phyloP scores from a whole-genome alignment of 1,140 invertebrate species.

The Gonioctena quinquepunctata region DNA sequence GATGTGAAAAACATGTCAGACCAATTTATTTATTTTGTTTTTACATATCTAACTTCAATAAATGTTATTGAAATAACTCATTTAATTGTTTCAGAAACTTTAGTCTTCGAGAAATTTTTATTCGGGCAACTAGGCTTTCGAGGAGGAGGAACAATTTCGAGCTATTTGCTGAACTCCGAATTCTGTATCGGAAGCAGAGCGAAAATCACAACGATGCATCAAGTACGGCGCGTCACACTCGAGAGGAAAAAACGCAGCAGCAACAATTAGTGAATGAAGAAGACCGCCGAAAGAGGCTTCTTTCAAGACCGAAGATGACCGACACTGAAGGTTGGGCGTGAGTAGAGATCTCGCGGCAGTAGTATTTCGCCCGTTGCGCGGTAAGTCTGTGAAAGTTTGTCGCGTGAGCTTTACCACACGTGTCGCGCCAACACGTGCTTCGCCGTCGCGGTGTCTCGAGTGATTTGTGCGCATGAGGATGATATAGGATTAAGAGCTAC shows the following conservation, averaged over 20 bases:
- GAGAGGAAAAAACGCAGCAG: conserved; percentile 16
- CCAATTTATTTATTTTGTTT: too few relatives aligned
- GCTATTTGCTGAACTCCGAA: too few relatives aligned
- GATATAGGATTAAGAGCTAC: conserved; percentile 27
- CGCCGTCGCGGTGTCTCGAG: conserved; percentile 18
- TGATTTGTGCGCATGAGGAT: conserved; percentile 35
- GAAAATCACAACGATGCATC: too few relatives aligned
- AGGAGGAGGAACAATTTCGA: too few relatives aligned
- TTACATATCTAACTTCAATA: too few relatives aligned
- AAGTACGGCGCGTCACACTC: not conserved
- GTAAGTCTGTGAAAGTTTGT: conserved; percentile 38
- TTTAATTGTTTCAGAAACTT: too few relatives aligned
- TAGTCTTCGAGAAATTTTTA: too few relatives aligned
- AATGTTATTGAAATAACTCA: too few relatives aligned
- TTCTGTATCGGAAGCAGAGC: too few relatives aligned
- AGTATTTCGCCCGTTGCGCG: conserved; percentile 41
- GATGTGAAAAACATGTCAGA: too few relatives aligned
- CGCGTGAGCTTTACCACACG: conserved; percentile 34
- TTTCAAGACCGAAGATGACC: conserved; percentile 51
- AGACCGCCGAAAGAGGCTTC: conserved; percentile 42
- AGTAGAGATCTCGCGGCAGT: conserved; percentile 43
- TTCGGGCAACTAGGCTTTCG: too few relatives aligned
- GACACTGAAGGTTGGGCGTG: conserved; percentile 37
- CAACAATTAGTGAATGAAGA: conserved; percentile 23
- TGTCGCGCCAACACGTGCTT: conserved; percentile 24